Base-by-base conservation (phyloP, 1,140 invertebrate species). In the Tetraneura akinire region DNA sequence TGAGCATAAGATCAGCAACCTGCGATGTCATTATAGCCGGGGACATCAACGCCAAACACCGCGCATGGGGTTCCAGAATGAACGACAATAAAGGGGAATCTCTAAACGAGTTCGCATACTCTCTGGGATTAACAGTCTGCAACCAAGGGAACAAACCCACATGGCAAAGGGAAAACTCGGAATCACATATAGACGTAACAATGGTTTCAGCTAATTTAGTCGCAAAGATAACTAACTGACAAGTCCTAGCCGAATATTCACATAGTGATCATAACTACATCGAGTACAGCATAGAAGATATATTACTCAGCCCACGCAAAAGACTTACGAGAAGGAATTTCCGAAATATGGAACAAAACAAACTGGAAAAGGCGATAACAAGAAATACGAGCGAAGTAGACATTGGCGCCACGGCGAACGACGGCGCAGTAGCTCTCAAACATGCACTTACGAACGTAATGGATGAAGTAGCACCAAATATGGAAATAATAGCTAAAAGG, bases 1-100 rank as follows among this genome's bases (percentile, higher is more conserved):
- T 42, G 0, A 68, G 66, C 66, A 42, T 68, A 13, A 68, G 66
- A 21, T 4, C 32, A 11, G 42, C 42, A 9, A 11, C n/a, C 21
- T 21, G n/a, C 3, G 5, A 57, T 21, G 53, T 68, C 10, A 45
- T 68, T 4, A 16, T 68, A n/a, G 64, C 64, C 5, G 70, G 70
- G 3, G 70, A 73, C 23, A 53, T 73, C n/a, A 73, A 73, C 13
- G 47, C 71, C 14, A 74, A 74, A 14, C 18, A n/a, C 4, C 11
- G n/a, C 0, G 71, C 47, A 74, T 53, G 47, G 71, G 21, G 21
- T 11, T 23, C 42, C 60, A 29, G 10, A 47, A 11, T 26, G 1
- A 23, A 68, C 6, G 62, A 57, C 10, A 37, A 37, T 21, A 64
- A 64, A 37, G 62, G 62, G 1, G 14, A 42, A 37, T 64, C 6